These are phyloP conservation scores for Mantis religiosa DNA, from an alignment of 2,888 invertebrate species.

Conservation along the genomic window DNA sequence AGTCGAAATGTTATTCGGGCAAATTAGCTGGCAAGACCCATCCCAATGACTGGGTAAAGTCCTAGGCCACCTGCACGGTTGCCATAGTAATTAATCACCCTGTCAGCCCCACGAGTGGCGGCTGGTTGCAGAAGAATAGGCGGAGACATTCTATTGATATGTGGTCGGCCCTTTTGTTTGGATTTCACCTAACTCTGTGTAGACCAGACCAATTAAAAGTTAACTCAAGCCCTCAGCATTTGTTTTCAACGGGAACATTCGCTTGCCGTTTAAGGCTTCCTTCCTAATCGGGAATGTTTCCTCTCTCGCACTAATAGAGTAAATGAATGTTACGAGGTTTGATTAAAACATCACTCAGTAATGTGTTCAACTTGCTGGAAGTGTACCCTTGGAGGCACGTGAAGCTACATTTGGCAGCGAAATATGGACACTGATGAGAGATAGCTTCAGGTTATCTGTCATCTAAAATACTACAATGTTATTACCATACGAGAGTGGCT, in stretches of 20 bases:
- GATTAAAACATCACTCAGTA: background rate
- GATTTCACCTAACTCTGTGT: background rate
- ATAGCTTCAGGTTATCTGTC: no score
- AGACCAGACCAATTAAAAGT: background rate
- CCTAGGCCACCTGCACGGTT: background rate
- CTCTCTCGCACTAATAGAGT: background rate
- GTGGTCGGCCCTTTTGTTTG: background rate
- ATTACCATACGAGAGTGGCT: no score
- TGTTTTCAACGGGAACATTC: background rate
- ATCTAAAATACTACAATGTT: no score
- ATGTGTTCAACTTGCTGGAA: background rate
- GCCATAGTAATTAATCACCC: slow-evolving; percentile 6
- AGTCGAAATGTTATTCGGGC: background rate
- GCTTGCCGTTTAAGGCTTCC: background rate
- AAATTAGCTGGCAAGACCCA: background rate
- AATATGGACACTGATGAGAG: no score
- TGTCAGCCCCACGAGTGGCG: background rate
- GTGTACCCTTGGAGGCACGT: background rate
- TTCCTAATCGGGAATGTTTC: background rate
- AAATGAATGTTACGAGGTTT: background rate
- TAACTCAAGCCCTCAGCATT: background rate
- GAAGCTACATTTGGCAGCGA: no score
- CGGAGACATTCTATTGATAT: background rate
- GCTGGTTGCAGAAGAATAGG: background rate
- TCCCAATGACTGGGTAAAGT: background rate